phyloP scores from a whole-genome alignment of 2,888 invertebrate species.

The Clitarchus hookeri region DNA sequence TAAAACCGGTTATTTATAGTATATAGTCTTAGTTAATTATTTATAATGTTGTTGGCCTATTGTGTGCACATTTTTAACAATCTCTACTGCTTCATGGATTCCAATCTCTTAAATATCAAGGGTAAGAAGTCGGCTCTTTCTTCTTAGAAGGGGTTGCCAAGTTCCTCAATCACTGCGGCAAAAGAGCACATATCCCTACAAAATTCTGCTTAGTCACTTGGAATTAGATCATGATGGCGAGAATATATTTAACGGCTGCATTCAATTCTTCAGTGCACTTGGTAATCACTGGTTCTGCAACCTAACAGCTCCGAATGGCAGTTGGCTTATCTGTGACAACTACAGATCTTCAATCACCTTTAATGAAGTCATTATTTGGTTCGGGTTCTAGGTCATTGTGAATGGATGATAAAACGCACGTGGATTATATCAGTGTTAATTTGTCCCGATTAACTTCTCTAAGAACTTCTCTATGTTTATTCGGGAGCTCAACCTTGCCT shows the following conservation, averaged over 20 bases:
- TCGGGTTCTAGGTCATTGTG: not conserved
- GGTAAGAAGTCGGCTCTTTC: slow-evolving; percentile 30
- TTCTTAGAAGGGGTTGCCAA: slow-evolving; percentile 36
- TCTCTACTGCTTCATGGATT: slow-evolving; percentile 24
- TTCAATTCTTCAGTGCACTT: slow-evolving; percentile 32
- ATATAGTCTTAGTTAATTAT: slow-evolving; percentile 34
- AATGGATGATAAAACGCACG: not conserved
- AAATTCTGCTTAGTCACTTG: slow-evolving; percentile 34
- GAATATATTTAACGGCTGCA: not conserved
- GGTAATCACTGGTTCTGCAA: slow-evolving; percentile 35
- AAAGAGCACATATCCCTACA: slow-evolving; percentile 33
- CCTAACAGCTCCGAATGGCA: slow-evolving; percentile 36
- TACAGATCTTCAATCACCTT: not conserved
- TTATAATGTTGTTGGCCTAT: slow-evolving; percentile 30
- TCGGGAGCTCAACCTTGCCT: slow-evolving; percentile 32
- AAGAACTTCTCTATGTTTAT: not conserved
- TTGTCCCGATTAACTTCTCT: not conserved
- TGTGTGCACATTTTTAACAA: slow-evolving; percentile 2
- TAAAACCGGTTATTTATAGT: slow-evolving; percentile 28
- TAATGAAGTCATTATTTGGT: not conserved
- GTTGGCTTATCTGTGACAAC: not conserved
- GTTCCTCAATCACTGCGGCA: slow-evolving; percentile 31
- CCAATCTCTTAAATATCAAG: slow-evolving; percentile 34
- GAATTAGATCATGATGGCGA: slow-evolving; percentile 34
- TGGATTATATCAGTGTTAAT: not conserved